phyloP scores from a whole-genome alignment of 2,888 invertebrate genomes.

The Eupithecia exiguata region DNA sequence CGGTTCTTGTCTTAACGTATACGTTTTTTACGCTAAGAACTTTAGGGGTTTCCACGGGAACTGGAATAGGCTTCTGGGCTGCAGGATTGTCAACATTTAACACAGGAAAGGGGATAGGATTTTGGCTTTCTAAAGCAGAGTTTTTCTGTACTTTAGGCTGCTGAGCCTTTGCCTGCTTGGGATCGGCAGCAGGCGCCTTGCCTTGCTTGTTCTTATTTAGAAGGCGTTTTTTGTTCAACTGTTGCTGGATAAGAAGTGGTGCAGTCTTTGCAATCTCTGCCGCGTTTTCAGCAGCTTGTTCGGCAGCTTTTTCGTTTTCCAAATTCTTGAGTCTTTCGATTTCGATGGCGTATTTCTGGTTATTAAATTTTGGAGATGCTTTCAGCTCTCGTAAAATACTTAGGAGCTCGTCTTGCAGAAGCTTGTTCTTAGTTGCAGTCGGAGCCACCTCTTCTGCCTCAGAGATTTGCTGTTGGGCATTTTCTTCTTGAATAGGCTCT shows the following conservation, averaged over 20 bases:
- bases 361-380: constrained; percentile 61
- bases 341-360: constrained; percentile 56
- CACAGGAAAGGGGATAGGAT: constrained; percentile 50
- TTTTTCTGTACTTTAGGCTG: constrained; percentile 17
- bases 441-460: constrained; percentile 37
- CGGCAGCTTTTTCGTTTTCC: constrained; percentile 57
- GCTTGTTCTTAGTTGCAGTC: constrained; percentile 44
- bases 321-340: constrained; percentile 58
- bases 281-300: constrained; percentile 49
- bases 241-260: constrained; percentile 54
- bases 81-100: constrained; percentile 53
- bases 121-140: constrained; percentile 54
- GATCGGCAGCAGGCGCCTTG: constrained; percentile 37
- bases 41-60: constrained; percentile 49
- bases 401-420: constrained; percentile 46
- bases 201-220: constrained; percentile 52
- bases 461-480: constrained; percentile 25
- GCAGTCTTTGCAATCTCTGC: constrained; percentile 57
- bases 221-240: constrained; percentile 49
- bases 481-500: constrained; percentile 35
- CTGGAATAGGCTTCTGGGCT: constrained; percentile 47
- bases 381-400: constrained; percentile 51
- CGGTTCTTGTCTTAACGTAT: constrained; percentile 49
- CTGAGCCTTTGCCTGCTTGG: constrained; percentile 14
- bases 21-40: constrained; percentile 53